Evolutionary conservation across 30 jellyfish, hydroid and myxozoan genomes (phyloP).

Genomic region (Turritopsis rubra): DNA sequence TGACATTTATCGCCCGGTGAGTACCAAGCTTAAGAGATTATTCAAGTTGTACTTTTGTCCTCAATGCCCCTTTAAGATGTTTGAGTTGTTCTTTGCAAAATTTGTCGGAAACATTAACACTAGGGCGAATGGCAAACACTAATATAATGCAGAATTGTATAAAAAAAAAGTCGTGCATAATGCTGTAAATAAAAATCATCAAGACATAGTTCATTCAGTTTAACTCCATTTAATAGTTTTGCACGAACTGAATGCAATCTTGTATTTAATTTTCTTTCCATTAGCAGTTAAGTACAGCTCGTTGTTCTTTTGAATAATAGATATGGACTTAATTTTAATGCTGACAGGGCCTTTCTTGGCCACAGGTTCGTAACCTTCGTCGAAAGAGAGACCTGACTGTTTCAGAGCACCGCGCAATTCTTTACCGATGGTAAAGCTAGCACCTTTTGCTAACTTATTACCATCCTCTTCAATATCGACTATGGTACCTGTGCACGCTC

Average conservation of each 20-base stretch:
- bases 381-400: conserved; percentile 9
- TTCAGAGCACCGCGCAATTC: conserved; percentile 35
- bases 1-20: too few species aligned
- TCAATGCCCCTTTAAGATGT: too few species aligned
- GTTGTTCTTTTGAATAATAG: conserved; percentile 47
- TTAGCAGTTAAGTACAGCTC: conserved; percentile 55
- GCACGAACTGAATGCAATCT: conserved; percentile 61
- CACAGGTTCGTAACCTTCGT: conserved; percentile 40
- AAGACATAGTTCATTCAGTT: background rate
- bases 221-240: conserved; percentile 49
- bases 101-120: too few species aligned
- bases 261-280: conserved; percentile 54
- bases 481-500: conserved; percentile 55
- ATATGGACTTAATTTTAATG: conserved; percentile 31
- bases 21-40: too few species aligned
- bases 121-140: too few species aligned
- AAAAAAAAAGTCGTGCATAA: too few species aligned
- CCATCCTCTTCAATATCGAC: conserved; percentile 62
- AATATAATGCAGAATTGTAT: background rate
- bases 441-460: conserved; percentile 69
- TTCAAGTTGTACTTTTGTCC: too few species aligned
- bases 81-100: too few species aligned
- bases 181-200: too few species aligned
- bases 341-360: conserved; percentile 85
- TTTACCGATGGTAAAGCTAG: conserved; percentile 51